Evolutionary conservation across 2,113 vertebrate species (phyloP), one percentile per base, ranked within the genome.

Genomic region (Takifugu flavidus): DNA sequence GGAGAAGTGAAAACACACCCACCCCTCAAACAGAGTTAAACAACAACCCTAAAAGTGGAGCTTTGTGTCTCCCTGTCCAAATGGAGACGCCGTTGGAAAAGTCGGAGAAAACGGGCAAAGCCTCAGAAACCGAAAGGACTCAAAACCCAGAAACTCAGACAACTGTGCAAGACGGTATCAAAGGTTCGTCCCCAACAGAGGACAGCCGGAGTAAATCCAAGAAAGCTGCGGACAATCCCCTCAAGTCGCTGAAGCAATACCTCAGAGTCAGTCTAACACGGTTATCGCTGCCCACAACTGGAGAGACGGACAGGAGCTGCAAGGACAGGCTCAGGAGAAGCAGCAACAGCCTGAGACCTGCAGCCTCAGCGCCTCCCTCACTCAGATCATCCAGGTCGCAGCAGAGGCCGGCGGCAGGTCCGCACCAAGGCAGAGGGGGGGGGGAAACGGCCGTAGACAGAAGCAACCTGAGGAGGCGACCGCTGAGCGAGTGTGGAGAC

Each of bases 191-290:
- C 47, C 6, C 13, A 10, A 10, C 27, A 2, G 61, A 66, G 6
- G 55, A 64, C 13, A 47, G 42, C 62, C 63, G 66, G 8, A 59
- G 26, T 10, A 53, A 47, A 39, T 52, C 26, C 1, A 69, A 76
- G 62, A 74, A 59, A 39, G 43, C 60, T 6, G 55, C 6, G 25
- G 82, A 78, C 65, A 74, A 79, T 57, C 79, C 79, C 8, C 29
- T 76, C 6, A 49, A 74, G 57, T 78, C 84, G 12, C 78, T 91
- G 67, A 92, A 85, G 56, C 89, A 87, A 80, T 91, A 92, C 61
- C 62, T 92, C 27, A 89, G 75, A 12, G 90, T 93, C 42, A 86
- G 75, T 55, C 77, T 93, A 27, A 89, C 86, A 4, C 83, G 90
- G 74, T 62, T 92, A 39, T 60, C 86, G 1, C 20, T 85, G 53